These are phyloP conservation scores for Mesorhabditis belari DNA, from an alignment of 2,888 invertebrate species.

Conservation along the genomic window DNA sequence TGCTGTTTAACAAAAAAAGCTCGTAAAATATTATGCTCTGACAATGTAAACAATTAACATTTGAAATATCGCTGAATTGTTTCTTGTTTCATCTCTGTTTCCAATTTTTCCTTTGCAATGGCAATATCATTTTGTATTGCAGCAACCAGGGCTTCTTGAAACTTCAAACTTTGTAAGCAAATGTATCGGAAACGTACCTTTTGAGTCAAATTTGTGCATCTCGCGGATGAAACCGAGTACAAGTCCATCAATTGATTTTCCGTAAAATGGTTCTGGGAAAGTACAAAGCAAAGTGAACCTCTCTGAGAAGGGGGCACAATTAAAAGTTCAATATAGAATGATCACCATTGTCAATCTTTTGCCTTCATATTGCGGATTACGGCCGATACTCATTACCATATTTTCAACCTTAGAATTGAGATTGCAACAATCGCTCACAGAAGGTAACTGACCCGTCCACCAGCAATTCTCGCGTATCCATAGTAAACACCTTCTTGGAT, in stretches of 20 bases:
- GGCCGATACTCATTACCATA: slow-evolving; percentile 81
- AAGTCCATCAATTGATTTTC: slow-evolving; percentile 69
- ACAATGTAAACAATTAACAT: too few species aligned
- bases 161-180: too few species aligned
- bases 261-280: slow-evolving; percentile 71
- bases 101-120: slow-evolving; percentile 64
- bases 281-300: slow-evolving; percentile 19
- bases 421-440: too few species aligned
- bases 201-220: slow-evolving; percentile 72
- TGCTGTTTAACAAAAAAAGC: too few species aligned
- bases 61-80: too few species aligned
- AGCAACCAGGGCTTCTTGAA: slow-evolving; percentile 67
- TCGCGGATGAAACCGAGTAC: slow-evolving; percentile 76
- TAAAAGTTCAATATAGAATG: too few species aligned
- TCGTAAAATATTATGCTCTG: too few species aligned
- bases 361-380: slow-evolving; percentile 91
- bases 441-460: background rate
- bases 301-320: too few species aligned
- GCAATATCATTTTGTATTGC: slow-evolving; percentile 75
- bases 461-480: slow-evolving; percentile 78
- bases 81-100: too few species aligned
- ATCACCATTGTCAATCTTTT: slow-evolving; percentile 81
- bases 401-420: too few species aligned
- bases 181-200: slow-evolving; percentile 59
- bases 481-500: slow-evolving; percentile 80